phyloP scores from a whole-genome alignment of 1,140 invertebrate genomes.

The Chironomus tepperi region DNA sequence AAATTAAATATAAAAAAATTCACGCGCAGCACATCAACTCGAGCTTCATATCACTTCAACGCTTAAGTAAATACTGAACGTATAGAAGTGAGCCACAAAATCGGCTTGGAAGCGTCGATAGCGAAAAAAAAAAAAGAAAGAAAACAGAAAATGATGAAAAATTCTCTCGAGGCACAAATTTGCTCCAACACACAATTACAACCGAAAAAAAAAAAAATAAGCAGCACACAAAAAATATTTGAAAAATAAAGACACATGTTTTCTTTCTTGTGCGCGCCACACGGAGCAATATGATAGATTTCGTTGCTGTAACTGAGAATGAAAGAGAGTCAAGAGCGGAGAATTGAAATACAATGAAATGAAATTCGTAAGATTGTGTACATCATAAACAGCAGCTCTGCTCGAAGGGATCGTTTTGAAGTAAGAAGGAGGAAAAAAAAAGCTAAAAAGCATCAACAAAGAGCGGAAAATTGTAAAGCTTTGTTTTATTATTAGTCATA shows the following conservation, averaged over 20 bases:
- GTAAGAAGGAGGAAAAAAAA: no score
- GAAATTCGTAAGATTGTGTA: background rate
- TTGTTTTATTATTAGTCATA: background rate
- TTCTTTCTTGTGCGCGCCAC: background rate
- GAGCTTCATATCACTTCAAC: background rate
- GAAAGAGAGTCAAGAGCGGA: background rate
- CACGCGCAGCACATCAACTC: background rate
- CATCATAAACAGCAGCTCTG: background rate
- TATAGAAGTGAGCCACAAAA: background rate
- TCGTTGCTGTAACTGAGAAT: slow-evolving; percentile 26
- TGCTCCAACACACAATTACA: slow-evolving; percentile 6
- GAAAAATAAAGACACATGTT: slow-evolving; percentile 13
- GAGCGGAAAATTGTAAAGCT: background rate
- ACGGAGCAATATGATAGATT: background rate
- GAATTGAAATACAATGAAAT: background rate
- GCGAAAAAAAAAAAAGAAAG: background rate
- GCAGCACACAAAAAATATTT: slow-evolving; percentile 10
- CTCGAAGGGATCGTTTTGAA: background rate
- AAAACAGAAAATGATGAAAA: slow-evolving; percentile 1
- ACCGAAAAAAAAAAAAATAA: background rate
- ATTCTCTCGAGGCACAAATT: slow-evolving; percentile 4
- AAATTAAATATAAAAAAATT: background rate
- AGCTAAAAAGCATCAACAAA: background rate
- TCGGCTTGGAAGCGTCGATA: slow-evolving; percentile 6
- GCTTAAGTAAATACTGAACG: background rate